These are phyloP conservation scores for Stegodyphus dumicola DNA, from an alignment of 1,140 invertebrate genomes.

Conservation along the genomic window DNA sequence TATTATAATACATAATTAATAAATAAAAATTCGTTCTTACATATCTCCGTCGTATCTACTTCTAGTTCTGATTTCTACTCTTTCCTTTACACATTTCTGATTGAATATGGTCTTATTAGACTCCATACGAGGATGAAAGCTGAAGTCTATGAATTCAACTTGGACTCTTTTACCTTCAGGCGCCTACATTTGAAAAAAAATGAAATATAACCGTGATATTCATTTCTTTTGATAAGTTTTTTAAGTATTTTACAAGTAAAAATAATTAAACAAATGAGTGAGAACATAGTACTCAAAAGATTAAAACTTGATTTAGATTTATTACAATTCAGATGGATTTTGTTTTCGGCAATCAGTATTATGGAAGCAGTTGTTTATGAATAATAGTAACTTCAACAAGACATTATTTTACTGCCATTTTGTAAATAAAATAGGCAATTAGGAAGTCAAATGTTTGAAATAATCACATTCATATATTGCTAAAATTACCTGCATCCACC, in stretches of 20 bases:
- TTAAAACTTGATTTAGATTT: too few species aligned
- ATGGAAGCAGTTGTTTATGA: neutral
- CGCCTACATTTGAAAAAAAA: constrained; percentile 20
- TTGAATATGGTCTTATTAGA: constrained; percentile 13
- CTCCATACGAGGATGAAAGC: constrained; percentile 33
- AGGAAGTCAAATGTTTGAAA: neutral
- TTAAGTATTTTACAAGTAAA: too few species aligned
- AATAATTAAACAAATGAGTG: too few species aligned
- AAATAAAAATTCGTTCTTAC: constrained; percentile 21
- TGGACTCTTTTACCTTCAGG: constrained; percentile 46
- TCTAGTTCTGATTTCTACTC: constrained; percentile 50
- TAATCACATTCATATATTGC: neutral
- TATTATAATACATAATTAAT: too few species aligned
- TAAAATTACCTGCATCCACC: constrained; percentile 59
- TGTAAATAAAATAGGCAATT: too few species aligned
- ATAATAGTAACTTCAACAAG: neutral
- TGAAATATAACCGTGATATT: neutral
- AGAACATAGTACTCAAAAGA: too few species aligned
- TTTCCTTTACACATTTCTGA: constrained; percentile 28
- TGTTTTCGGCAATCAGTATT: too few species aligned
- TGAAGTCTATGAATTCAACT: constrained; percentile 60
- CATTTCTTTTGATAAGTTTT: too few species aligned
- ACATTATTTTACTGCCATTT: too few species aligned
- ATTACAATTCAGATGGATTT: too few species aligned
- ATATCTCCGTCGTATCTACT: constrained; percentile 53